These are phyloP conservation scores for Murina feae DNA, from an alignment of 2,113 vertebrate species.

Conservation along the genomic window DNA sequence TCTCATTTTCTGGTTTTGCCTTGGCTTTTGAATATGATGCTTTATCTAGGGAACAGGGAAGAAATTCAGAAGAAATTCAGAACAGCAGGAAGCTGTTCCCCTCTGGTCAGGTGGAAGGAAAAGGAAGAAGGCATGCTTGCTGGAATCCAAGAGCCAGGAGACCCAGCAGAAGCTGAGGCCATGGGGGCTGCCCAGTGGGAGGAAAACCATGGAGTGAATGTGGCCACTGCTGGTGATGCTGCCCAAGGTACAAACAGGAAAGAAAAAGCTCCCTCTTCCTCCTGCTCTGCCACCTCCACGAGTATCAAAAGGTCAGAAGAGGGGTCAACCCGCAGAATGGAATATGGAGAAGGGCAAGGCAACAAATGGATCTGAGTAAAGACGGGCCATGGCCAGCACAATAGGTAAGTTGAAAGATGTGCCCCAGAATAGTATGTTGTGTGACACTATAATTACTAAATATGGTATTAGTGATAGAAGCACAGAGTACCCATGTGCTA, in stretches of 20 bases:
- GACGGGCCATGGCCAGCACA: not conserved
- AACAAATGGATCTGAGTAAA: not conserved
- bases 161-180: not conserved
- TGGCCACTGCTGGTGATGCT: too few relatives aligned
- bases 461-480: not conserved
- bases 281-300: not conserved
- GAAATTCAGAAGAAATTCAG: not conserved
- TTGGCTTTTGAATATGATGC: not conserved
- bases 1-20: not conserved
- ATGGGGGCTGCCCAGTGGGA: not conserved
- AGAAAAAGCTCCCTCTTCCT: not conserved
- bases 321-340: not conserved
- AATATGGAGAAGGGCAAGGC: not conserved
- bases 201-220: not conserved
- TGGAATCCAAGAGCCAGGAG: not conserved
- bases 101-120: not conserved
- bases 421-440: not conserved
- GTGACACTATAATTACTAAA: not conserved
- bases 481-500: not conserved
- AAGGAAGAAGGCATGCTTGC: not conserved
- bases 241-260: not conserved
- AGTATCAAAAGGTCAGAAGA: not conserved
- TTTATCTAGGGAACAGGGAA: not conserved
- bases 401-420: not conserved
- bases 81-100: not conserved